phyloP scores from a whole-genome alignment of 2,888 invertebrate species.

The Helleia helle region DNA sequence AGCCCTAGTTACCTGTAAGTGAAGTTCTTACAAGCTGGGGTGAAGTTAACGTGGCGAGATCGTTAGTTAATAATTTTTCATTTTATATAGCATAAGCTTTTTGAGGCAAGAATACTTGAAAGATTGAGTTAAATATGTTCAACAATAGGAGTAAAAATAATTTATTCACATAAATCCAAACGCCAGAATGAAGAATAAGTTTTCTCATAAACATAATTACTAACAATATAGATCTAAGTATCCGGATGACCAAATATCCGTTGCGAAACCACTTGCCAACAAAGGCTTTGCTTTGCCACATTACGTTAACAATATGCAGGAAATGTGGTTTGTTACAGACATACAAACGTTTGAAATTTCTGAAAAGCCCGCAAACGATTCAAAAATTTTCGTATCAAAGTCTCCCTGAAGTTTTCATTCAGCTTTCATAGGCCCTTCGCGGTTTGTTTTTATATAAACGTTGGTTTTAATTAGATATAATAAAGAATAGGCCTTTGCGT shows the following conservation, averaged over 20 bases:
- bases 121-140: too few species aligned
- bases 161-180: too few species aligned
- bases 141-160: too few species aligned
- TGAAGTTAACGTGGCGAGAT: too few species aligned
- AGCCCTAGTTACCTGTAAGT: too few species aligned
- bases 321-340: slow-evolving; percentile 31
- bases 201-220: slow-evolving; percentile 1
- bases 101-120: too few species aligned
- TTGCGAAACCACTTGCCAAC: slow-evolving; percentile 36
- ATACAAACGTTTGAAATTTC: slow-evolving; percentile 23
- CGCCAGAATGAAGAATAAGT: too few species aligned
- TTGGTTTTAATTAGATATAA: too few species aligned
- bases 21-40: too few species aligned
- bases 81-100: too few species aligned
- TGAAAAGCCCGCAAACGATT: slow-evolving; percentile 22
- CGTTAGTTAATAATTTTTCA: too few species aligned
- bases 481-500: too few species aligned
- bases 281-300: slow-evolving; percentile 30
- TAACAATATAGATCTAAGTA: slow-evolving; percentile 24
- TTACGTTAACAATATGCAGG: slow-evolving; percentile 32
- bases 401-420: slow-evolving; percentile 7
- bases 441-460: background rate
- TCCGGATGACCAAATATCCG: slow-evolving; percentile 29
- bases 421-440: background rate
- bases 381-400: slow-evolving; percentile 24